Base-by-base conservation (phyloP, 2,113 vertebrate genomes). In the Thalassarche chlororhynchos region DNA sequence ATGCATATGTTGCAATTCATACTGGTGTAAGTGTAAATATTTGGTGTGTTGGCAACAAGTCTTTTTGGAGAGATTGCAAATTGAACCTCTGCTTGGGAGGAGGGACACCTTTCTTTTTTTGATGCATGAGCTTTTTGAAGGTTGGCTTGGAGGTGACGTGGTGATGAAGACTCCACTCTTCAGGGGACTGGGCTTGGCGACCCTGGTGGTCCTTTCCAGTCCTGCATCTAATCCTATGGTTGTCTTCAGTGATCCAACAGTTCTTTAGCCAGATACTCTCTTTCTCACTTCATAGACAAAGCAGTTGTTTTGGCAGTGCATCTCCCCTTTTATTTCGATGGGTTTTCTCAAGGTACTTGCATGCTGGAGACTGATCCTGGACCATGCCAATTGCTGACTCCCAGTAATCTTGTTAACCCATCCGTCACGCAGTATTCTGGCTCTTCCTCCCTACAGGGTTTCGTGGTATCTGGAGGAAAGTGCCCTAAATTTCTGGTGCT, bases 221-320 rank as follows among this genome's bases (percentile, higher is more conserved):
- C 93, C 90, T 32, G 18, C 0, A 12, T 68, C 52, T 60, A 55
- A 87, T 62, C 93, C 91, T 65, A 5, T 87, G 96, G 94, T 86
- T 96, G 95, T 97, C 97, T 97, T 97, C 84, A 94, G 96, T 97
- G 97, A 97, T 65, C 93, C 97, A 97, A 2, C 69, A 84, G 55
- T 96, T 97, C 96, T 93, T 87, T 93, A 94, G 97, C 97, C 95
- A 97, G 93, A 92, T 42, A 23, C 76, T 93, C 89, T 80, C 89
- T 75, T 89, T 94, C 78, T 94, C 75, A 61, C 83, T 90, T 76
- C 74, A 7, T 15, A 69, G 77, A 19, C 85, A 70, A 87, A 81
- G 84, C 93, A 44, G 55, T 71, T 75, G n/a, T 82, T 95, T 66
- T 34, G 54, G 91, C 54, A 69, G 23, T 4, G 36, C 57, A 34